Evolutionary conservation across 2,888 invertebrate species (phyloP), one percentile per base, ranked within the genome.

Genomic region (Lasiommata megera): DNA sequence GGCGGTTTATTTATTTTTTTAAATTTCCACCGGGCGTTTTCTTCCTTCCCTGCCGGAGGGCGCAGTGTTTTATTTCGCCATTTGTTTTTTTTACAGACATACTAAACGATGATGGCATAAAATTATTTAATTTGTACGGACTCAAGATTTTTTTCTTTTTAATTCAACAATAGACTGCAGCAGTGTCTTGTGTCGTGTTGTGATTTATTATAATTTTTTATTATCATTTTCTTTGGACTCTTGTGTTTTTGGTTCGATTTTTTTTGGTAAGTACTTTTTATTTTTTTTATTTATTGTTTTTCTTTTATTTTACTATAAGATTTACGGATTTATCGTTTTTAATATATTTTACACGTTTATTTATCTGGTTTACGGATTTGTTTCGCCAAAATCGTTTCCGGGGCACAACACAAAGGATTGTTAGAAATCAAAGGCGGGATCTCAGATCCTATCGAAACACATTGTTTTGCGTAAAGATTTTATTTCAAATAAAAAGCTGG

Each of bases 181-280:
- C 85, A 78, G 89, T 89, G 89, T 69, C 69, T 77, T 79, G 89
- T 87, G 89, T 75, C 84, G 88, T 90, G 89, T 84, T 80, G 88
- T 89, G 89, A 78, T 81, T 74, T 76, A 77, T 77, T 76, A 74
- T 72, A 70, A 67, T 69, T 72, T 74, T 73, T 71, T 76, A 77
- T 78, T 18, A 71, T 65, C 72, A 71, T 78, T 77, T 70, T 72
- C 68, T 71, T 79, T 83, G 88, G 88, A 88, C 73, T 85, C 66
- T 71, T 73, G 74, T 84, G 84, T 80, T 80, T 69, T 72, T 74
- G 69, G 68, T 74, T 81, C 66, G 71, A 74, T 74, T 79, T 74
- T n/a, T 65, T 79, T 82, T 79, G 88, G 88, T 88, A 74, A 88
- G 89, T 89, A 71, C 63, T 80, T 46, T 78, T 79, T 70, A 61